These are phyloP conservation scores for Platycnemis pennipes DNA, from an alignment of 2,888 invertebrate species.

Conservation along the genomic window DNA sequence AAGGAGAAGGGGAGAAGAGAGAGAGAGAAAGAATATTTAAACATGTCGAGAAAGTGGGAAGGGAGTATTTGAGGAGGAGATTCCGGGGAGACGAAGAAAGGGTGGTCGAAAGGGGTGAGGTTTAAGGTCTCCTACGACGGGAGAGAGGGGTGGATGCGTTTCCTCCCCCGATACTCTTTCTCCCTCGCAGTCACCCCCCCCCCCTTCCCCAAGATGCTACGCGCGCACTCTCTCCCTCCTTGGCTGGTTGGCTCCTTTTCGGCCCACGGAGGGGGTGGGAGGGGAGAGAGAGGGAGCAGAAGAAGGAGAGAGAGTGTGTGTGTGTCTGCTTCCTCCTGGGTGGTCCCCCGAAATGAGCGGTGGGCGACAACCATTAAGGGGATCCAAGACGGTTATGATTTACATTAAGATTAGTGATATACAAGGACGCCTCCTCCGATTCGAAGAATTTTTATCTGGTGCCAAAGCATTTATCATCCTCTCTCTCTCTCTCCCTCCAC, in stretches of 20 bases:
- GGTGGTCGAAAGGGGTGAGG: too few species aligned
- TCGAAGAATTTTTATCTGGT: conserved; percentile 33
- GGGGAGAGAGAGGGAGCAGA: background rate
- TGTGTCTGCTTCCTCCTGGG: conserved; percentile 18
- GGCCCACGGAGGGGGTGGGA: background rate
- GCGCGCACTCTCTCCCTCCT: background rate
- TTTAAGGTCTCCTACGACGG: too few species aligned
- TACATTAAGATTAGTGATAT: conserved; percentile 65
- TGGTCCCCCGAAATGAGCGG: conserved; percentile 49
- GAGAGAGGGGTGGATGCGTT: background rate
- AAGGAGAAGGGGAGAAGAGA: background rate
- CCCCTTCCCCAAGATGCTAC: background rate
- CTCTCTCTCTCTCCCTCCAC: background rate
- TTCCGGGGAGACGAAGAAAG: too few species aligned
- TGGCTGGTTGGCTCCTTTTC: background rate
- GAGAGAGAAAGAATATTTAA: background rate
- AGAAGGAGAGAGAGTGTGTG: background rate
- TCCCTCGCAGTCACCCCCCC: background rate
- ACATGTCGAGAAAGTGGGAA: background rate
- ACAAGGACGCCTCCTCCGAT: conserved; percentile 48
- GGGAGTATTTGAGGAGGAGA: background rate
- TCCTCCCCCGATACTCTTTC: background rate
- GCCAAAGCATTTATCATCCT: conserved; percentile 53
- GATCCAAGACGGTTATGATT: conserved; percentile 61
- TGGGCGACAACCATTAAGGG: conserved; percentile 64